These are phyloP conservation scores for Sphenopsis melanotis DNA, from an alignment of 2,797 vertebrate genomes.

Conservation along the genomic window DNA sequence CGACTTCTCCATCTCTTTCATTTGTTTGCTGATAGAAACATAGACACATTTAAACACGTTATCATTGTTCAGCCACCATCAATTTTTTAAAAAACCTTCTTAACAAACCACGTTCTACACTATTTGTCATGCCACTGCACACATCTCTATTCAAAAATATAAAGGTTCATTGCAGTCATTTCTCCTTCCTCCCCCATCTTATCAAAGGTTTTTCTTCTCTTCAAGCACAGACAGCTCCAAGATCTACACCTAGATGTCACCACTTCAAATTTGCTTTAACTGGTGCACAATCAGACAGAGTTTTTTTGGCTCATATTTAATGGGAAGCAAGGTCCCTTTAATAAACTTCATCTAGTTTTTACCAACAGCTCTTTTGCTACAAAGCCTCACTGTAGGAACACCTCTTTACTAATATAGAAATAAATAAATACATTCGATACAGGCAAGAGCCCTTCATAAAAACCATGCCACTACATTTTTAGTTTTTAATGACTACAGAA, in stretches of 20 bases:
- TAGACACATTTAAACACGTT: not conserved
- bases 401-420: not conserved
- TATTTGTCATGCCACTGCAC: not conserved
- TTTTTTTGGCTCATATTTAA: not conserved
- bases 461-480: not conserved
- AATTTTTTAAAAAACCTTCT: not conserved
- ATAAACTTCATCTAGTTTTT: not conserved
- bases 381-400: not conserved
- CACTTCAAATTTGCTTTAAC: not conserved
- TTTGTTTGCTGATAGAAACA: slow-evolving; percentile 80
- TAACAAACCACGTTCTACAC: not conserved
- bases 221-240: not conserved
- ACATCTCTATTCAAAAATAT: not conserved
- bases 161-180: not conserved
- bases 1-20: slow-evolving; percentile 80
- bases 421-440: not conserved
- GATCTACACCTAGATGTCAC: not conserved
- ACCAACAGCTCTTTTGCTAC: not conserved
- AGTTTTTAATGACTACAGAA: not conserved
- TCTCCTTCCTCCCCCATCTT: not conserved
- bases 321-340: not conserved
- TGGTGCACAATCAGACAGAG: not conserved
- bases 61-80: not conserved
- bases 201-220: not conserved
- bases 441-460: not conserved